Percentiles rank a stretch among this genome's conserved stretches.
Conservation (phyloP, 2,113 vertebrate genomes). For the Marmota monax region DNA sequence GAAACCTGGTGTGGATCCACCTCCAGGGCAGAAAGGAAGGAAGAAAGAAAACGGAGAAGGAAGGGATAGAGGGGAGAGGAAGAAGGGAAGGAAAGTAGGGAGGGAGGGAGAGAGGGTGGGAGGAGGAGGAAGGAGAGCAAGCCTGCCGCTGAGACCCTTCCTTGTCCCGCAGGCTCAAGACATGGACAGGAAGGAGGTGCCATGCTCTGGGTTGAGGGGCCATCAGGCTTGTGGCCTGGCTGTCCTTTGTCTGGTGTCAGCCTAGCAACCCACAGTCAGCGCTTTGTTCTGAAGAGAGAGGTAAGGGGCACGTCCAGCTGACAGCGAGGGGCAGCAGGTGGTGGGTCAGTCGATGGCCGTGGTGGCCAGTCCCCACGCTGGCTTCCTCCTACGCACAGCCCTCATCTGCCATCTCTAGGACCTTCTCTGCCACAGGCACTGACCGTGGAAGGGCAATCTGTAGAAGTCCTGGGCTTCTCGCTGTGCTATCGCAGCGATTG, state of each 20-base stretch:
- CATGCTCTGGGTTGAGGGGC: accelerated
- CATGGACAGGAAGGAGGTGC: too few relatives aligned
- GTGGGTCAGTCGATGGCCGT: not conserved
- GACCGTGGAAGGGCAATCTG: accelerated
- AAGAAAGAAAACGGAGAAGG: accelerated
- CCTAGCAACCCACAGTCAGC: too few relatives aligned
- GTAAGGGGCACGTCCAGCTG: not conserved
- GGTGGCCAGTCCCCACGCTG: too few relatives aligned
- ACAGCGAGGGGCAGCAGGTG: too few relatives aligned
- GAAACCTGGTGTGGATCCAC: not conserved
- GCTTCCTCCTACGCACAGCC: accelerated
- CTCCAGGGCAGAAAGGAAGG: too few relatives aligned
- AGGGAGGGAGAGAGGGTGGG: too few relatives aligned
- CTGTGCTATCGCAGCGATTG: too few relatives aligned
- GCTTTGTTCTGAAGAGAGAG: not conserved
- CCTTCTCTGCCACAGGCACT: not conserved
- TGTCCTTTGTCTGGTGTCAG: too few relatives aligned
- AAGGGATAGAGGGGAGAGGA: too few relatives aligned
- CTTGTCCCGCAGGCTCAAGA: not conserved
- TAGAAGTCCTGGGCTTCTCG: not conserved
- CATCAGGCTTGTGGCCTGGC: too few relatives aligned
- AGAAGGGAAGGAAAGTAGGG: too few relatives aligned
- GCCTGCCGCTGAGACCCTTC: not conserved
- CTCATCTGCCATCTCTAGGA: not conserved
- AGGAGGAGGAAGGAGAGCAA: too few relatives aligned